These are phyloP conservation scores for Andrena bicolor DNA, from an alignment of 2,888 invertebrate species.

Conservation along the genomic window DNA sequence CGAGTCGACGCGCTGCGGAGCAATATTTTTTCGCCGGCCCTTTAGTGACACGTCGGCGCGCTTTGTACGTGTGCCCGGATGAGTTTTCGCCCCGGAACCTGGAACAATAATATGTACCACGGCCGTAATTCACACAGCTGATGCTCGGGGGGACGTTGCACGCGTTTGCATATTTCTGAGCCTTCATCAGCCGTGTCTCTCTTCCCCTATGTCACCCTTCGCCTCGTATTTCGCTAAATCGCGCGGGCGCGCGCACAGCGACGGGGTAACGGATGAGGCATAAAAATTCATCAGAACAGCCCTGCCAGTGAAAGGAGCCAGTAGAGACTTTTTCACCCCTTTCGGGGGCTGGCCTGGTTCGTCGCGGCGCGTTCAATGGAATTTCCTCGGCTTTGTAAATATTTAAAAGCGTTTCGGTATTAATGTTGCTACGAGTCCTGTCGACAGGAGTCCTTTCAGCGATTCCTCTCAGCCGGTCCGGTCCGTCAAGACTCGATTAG, in stretches of 20 bases:
- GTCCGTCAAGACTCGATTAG: constrained; percentile 3
- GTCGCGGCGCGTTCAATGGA: constrained; percentile 25
- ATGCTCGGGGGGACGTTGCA: constrained; percentile 59
- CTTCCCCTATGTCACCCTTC: not conserved
- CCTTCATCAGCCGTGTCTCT: constrained; percentile 56
- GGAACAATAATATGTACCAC: constrained; percentile 60
- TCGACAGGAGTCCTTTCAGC: constrained; percentile 8
- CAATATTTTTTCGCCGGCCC: constrained; percentile 28
- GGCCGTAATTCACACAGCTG: constrained; percentile 62
- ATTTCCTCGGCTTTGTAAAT: constrained; percentile 24
- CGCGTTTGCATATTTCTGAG: constrained; percentile 69
- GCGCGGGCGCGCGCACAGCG: constrained; percentile 1
- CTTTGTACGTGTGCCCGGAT: constrained; percentile 49
- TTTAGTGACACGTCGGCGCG: constrained; percentile 35
- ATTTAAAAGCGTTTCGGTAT: constrained; percentile 29
- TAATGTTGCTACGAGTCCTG: constrained; percentile 14
- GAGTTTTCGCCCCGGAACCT: constrained; percentile 46
- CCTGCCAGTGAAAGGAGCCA: not conserved
- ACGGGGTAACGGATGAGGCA: constrained; percentile 42
- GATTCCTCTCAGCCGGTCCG: constrained; percentile 1
- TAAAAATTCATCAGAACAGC: constrained; percentile 62
- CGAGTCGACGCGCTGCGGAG: not conserved
- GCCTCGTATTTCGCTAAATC: constrained; percentile 27
- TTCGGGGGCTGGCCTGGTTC: constrained; percentile 11
- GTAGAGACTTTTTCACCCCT: not conserved